A percentile compares a stretch with the other conserved stretches of the same genome.
These are phyloP conservation scores for Myopa testacea DNA, from an alignment of 2,888 invertebrate species.

Conservation along the genomic window DNA sequence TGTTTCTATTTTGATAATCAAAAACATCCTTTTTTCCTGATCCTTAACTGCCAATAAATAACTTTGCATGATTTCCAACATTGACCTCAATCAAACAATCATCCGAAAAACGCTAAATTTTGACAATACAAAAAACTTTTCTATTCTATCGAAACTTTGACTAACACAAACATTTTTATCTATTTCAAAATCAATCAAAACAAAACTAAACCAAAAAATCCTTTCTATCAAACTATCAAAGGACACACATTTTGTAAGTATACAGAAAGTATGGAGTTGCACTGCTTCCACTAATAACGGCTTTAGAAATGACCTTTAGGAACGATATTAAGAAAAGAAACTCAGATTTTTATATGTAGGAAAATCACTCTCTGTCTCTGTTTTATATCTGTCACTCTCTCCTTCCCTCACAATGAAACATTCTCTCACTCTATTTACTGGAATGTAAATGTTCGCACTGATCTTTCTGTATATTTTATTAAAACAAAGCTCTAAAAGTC, in stretches of 20 bases:
- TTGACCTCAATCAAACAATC: no score
- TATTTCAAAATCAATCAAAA: constrained; percentile 6
- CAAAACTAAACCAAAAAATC: constrained; percentile 10
- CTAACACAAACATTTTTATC: constrained; percentile 23
- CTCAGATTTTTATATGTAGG: constrained; percentile 38
- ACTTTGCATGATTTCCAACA: no score
- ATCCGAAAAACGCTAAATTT: no score
- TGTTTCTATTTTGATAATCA: not conserved
- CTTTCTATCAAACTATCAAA: constrained; percentile 45
- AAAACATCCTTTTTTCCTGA: not conserved
- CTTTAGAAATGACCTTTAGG: constrained; percentile 34
- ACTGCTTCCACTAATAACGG: constrained; percentile 49
- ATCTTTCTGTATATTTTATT: constrained; percentile 38
- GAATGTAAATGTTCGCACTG: not conserved
- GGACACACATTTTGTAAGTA: constrained; percentile 64
- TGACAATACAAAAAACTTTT: not conserved
- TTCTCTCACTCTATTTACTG: constrained; percentile 32
- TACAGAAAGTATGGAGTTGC: constrained; percentile 54
- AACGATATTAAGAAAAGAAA: constrained; percentile 14
- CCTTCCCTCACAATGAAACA: constrained; percentile 17
- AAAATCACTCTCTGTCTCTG: not conserved
- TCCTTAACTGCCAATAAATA: no score
- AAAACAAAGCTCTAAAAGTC: not conserved
- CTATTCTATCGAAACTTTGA: not conserved
- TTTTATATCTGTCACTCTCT: constrained; percentile 34